These are phyloP conservation scores for Arge pagana DNA, from an alignment of 2,888 invertebrate genomes.

Conservation along the genomic window DNA sequence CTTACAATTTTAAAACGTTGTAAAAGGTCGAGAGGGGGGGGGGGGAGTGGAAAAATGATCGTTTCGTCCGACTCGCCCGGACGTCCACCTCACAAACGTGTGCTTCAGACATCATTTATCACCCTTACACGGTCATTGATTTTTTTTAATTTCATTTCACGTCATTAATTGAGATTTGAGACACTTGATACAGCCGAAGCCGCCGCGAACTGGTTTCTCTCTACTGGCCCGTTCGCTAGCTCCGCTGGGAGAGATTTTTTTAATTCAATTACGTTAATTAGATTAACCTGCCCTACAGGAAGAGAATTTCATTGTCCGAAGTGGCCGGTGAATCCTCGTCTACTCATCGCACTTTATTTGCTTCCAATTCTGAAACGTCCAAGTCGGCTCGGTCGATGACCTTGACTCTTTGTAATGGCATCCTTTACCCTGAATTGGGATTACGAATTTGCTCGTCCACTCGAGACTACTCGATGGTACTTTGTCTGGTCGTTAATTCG, in stretches of 20 bases:
- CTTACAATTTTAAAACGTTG: too few species aligned
- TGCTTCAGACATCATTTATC: constrained; percentile 20
- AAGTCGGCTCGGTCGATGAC: too few species aligned
- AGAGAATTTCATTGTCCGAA: neutral
- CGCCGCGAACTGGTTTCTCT: constrained; percentile 17
- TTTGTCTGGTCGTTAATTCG: neutral
- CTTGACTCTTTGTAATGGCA: neutral
- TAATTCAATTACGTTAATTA: constrained; percentile 8
- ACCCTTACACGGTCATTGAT: constrained; percentile 21
- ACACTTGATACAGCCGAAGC: constrained; percentile 12
- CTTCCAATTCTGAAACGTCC: too few species aligned
- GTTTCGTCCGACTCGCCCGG: constrained; percentile 8
- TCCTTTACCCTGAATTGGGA: neutral
- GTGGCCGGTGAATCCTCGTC: too few species aligned
- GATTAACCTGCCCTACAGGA: constrained; percentile 1
- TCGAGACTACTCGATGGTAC: neutral
- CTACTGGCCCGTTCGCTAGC: constrained; percentile 2
- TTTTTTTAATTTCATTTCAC: constrained; percentile 13
- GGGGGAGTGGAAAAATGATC: neutral
- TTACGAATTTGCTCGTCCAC: neutral
- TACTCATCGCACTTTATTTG: too few species aligned
- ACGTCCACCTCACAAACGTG: neutral
- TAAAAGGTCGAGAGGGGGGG: too few species aligned
- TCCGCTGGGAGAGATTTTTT: constrained; percentile 12
- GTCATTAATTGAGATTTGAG: constrained; percentile 21